phyloP scores from a whole-genome alignment of 2,113 vertebrate species.

The Cardinalis cardinalis region DNA sequence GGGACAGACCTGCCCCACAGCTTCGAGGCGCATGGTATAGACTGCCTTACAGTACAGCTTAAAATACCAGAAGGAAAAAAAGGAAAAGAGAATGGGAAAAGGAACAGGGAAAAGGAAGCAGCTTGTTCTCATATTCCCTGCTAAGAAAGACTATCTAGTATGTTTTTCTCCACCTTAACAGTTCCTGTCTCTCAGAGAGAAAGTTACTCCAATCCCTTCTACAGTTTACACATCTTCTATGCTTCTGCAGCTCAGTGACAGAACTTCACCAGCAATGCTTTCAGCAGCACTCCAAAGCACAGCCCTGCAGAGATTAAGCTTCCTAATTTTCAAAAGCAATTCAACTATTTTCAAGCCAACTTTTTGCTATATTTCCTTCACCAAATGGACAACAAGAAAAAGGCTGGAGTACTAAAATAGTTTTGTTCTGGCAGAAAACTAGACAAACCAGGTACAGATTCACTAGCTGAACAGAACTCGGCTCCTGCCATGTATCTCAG shows the following conservation, averaged over 20 bases:
- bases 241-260: background rate
- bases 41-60: background rate
- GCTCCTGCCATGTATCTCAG: background rate
- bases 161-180: accelerated
- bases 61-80: background rate
- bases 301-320: background rate
- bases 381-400: background rate
- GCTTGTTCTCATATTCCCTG: accelerated
- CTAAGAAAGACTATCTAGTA: background rate
- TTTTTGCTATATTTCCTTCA: background rate
- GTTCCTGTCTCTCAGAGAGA: background rate
- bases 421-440: background rate
- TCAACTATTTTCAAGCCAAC: background rate
- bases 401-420: background rate
- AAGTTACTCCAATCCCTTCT: background rate
- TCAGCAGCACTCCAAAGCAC: background rate
- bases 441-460: background rate
- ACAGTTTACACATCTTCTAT: background rate
- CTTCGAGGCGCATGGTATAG: background rate
- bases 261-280: accelerated
- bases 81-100: background rate
- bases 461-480: background rate
- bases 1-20: background rate
- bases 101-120: background rate
- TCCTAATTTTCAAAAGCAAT: background rate